Percentiles rank a stretch among this genome's conserved stretches.
Evolutionary conservation across 1,140 invertebrate genomes (phyloP).

Genomic region (Alviniconcha marisindica): DNA sequence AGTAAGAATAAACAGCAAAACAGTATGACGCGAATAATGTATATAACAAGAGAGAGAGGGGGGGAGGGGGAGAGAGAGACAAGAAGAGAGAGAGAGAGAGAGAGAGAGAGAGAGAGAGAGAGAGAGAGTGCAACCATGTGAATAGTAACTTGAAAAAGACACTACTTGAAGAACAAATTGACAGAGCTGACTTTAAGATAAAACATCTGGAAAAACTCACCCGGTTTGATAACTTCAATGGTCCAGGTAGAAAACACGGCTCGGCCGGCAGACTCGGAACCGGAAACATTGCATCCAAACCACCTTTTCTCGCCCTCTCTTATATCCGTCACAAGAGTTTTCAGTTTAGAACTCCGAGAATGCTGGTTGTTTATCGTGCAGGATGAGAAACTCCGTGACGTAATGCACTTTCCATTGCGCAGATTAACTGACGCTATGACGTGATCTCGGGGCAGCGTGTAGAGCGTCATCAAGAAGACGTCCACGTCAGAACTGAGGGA

Average conservation of each 20-base stretch:
- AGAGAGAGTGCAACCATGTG: no score
- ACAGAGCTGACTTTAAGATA: no score
- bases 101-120: no score
- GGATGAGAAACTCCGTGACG: constrained; percentile 22
- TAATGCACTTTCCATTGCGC: constrained; percentile 9
- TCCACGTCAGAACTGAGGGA: constrained; percentile 15
- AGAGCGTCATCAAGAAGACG: constrained; percentile 29
- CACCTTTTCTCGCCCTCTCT: background rate
- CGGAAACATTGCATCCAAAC: constrained; percentile 23
- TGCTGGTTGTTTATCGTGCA: background rate
- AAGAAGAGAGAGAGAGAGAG: no score
- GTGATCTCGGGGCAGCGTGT: background rate
- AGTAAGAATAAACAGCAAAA: no score
- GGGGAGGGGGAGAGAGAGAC: no score
- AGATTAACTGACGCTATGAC: constrained; percentile 28
- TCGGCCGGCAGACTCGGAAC: background rate
- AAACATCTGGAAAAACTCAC: constrained; percentile 13
- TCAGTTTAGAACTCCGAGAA: constrained; percentile 15
- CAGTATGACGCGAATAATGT: no score
- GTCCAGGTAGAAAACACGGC: constrained; percentile 5
- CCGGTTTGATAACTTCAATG: background rate
- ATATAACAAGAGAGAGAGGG: no score
- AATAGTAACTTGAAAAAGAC: background rate
- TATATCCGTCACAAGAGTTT: background rate
- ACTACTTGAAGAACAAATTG: background rate